A percentile compares a stretch with the other conserved stretches of the same genome.
Evolutionary conservation across 2,113 vertebrate species (phyloP).

Genomic region (Chloroceryle aenea): DNA sequence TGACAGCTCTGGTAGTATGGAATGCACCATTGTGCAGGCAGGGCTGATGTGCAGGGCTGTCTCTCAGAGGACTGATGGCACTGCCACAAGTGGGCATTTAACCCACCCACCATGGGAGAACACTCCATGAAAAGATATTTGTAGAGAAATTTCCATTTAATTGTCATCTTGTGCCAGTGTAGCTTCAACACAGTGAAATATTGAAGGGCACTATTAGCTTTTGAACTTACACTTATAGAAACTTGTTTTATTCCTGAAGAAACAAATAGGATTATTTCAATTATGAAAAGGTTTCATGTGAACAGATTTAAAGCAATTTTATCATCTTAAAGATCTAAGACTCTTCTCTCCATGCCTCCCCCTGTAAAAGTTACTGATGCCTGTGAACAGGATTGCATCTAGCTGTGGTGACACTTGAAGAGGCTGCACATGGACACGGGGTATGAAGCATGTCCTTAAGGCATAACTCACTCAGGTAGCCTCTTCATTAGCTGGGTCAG

Average conservation of each 20-base stretch:
- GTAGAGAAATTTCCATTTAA: neutral
- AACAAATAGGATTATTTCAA: neutral
- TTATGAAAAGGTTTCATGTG: neutral
- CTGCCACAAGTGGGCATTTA: neutral
- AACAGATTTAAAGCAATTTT: neutral
- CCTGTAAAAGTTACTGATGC: neutral
- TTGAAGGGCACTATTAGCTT: neutral
- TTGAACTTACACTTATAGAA: neutral
- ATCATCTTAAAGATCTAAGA: neutral
- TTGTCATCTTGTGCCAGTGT: neutral
- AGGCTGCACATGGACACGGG: neutral
- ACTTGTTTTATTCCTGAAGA: neutral
- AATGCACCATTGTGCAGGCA: rapidly evolving
- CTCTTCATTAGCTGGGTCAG: neutral
- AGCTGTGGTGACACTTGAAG: neutral
- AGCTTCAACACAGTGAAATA: neutral
- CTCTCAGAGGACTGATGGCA: neutral
- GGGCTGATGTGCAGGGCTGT: neutral
- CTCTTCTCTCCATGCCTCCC: neutral
- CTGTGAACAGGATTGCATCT: neutral
- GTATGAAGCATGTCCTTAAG: neutral
- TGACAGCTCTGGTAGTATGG: neutral
- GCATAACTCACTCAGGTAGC: neutral
- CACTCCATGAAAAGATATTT: neutral
- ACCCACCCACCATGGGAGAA: neutral